Evolutionary conservation across 2,888 invertebrate genomes (phyloP).

Genomic region (Dorcus hopei): DNA sequence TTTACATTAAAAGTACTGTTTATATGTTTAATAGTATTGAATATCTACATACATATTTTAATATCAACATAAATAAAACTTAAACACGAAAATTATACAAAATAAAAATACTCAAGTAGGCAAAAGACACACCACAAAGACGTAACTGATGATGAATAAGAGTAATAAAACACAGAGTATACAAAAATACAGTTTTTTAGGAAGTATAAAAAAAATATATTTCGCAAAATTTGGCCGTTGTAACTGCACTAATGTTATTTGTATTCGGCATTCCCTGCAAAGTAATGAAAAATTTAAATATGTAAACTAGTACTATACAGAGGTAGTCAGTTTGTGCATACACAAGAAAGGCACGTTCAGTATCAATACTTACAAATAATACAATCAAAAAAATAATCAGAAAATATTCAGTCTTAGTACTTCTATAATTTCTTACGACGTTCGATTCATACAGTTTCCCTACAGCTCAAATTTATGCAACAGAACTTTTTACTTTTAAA

Average conservation of each 20-base stretch:
- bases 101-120: slow-evolving; percentile 8
- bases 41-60: slow-evolving; percentile 1
- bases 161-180: slow-evolving; percentile 6
- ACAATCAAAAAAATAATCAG: background rate
- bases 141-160: background rate
- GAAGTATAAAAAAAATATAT: slow-evolving; percentile 3
- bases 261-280: background rate
- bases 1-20: background rate
- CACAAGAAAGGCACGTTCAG: slow-evolving; percentile 1
- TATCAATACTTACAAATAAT: slow-evolving; percentile 1
- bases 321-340: slow-evolving; percentile 13
- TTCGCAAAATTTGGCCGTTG: background rate
- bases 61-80: slow-evolving; percentile 8
- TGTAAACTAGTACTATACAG: slow-evolving; percentile 8
- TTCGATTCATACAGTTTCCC: no score
- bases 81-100: slow-evolving; percentile 5
- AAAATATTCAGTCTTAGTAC: slow-evolving; percentile 1
- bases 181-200: slow-evolving; percentile 6
- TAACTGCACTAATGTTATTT: no score
- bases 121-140: slow-evolving; percentile 7
- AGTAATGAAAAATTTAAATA: background rate
- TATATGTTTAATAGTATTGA: background rate
- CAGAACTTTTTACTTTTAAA: no score
- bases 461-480: no score
- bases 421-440: no score